phyloP scores from a whole-genome alignment of 1,140 invertebrate genomes.

The Drosophila trapezifrons region DNA sequence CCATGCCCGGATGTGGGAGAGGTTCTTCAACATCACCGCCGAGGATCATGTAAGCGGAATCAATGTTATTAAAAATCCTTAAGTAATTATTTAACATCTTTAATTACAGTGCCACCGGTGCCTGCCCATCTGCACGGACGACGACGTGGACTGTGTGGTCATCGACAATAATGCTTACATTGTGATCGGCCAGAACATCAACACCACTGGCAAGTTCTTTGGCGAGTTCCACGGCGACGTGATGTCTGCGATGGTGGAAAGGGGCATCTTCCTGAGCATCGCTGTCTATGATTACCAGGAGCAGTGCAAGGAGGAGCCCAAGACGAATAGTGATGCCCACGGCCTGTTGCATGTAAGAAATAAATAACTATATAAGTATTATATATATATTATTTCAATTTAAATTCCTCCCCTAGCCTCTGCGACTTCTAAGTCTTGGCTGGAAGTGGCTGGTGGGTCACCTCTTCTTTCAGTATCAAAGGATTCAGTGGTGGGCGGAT shows the following conservation, averaged over 20 bases:
- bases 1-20: constrained; percentile 87
- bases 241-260: constrained; percentile 90
- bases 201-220: constrained; percentile 92
- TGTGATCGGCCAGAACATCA: constrained; percentile 89
- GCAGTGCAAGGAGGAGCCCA: constrained; percentile 86
- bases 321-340: constrained; percentile 53
- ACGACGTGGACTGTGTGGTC: constrained; percentile 91
- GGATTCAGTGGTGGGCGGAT: constrained; percentile 77
- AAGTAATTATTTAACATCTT: neutral
- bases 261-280: constrained; percentile 90
- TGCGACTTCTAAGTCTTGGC: constrained; percentile 59
- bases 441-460: constrained; percentile 74
- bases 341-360: constrained; percentile 65
- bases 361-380: neutral
- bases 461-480: constrained; percentile 71
- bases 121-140: constrained; percentile 86
- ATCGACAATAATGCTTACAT: constrained; percentile 96
- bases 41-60: constrained; percentile 67
- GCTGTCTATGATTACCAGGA: constrained; percentile 94
- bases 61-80: neutral
- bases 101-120: constrained; percentile 84
- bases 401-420: constrained; percentile 47
- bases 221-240: constrained; percentile 92
- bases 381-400: neutral
- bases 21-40: constrained; percentile 90